Evolutionary conservation across 2,113 vertebrate genomes (phyloP).

Genomic region (Tachuris rubrigastra): DNA sequence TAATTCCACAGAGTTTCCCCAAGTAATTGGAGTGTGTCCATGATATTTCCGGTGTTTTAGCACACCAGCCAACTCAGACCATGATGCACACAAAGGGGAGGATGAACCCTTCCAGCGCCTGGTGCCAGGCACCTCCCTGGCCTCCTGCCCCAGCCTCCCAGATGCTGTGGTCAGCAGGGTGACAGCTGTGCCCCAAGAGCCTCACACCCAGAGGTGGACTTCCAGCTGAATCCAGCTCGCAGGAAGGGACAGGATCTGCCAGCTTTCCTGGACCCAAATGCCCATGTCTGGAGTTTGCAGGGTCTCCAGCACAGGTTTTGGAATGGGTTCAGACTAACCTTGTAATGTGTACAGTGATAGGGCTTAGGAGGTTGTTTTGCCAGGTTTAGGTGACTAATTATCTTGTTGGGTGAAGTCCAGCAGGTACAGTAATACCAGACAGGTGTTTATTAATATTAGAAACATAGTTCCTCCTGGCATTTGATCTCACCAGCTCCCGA

Average conservation of each 20-base stretch:
- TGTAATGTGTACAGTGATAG: not conserved
- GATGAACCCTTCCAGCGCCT: not conserved
- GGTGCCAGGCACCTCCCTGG: not conserved
- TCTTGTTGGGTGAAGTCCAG: conserved; percentile 47
- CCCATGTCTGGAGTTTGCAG: not conserved
- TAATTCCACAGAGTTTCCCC: not conserved
- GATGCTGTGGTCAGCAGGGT: accelerated
- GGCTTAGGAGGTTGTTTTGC: conserved; percentile 38
- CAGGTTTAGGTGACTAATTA: conserved; percentile 59
- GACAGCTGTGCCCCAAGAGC: not conserved
- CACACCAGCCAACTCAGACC: not conserved
- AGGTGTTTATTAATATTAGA: conserved; percentile 71
- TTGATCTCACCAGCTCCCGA: conserved; percentile 34
- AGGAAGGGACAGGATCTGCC: not conserved
- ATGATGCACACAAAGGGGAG: accelerated
- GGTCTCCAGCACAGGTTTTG: not conserved
- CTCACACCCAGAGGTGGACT: accelerated
- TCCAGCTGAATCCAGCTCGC: not conserved
- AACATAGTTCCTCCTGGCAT: conserved; percentile 48
- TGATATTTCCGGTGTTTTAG: not conserved
- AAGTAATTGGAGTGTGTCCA: not conserved
- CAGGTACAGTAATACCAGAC: conserved; percentile 45
- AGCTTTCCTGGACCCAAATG: not conserved
- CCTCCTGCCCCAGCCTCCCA: accelerated
- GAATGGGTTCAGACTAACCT: not conserved